phyloP scores from a whole-genome alignment of 1,140 invertebrate genomes.

The Mamestra configurata region DNA sequence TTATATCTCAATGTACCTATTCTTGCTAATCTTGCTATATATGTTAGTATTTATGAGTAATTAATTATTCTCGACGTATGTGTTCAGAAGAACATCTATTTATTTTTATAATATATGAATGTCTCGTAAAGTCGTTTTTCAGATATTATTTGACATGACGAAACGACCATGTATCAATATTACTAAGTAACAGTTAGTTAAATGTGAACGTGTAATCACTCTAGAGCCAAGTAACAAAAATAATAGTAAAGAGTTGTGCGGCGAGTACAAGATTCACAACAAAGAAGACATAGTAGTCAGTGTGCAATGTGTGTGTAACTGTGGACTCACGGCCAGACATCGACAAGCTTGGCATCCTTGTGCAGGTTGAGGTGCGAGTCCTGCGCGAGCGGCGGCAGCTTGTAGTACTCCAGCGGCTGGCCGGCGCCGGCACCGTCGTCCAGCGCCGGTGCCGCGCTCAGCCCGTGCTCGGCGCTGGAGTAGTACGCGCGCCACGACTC shows the following conservation, averaged over 20 bases:
- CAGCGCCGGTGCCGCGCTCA: conserved; percentile 78
- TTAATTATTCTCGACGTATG: not conserved
- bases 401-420: conserved; percentile 85
- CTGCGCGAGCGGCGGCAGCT: conserved; percentile 82
- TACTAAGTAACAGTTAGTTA: not conserved
- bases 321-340: conserved; percentile 85
- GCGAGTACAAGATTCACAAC: not conserved
- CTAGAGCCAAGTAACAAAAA: conserved; percentile 3
- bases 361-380: conserved; percentile 80
- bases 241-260: not conserved
- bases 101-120: not conserved
- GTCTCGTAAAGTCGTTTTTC: not conserved
- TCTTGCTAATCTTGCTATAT: not conserved
- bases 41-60: conserved; percentile 22
- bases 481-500: conserved; percentile 84
- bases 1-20: conserved; percentile 45
- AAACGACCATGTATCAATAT: not conserved
- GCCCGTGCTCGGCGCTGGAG: conserved; percentile 75
- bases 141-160: conserved; percentile 4
- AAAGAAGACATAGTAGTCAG: not conserved
- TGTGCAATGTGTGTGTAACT: too few relatives aligned
- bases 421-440: conserved; percentile 73
- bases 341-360: conserved; percentile 79
- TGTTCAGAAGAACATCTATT: not conserved
- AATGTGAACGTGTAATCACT: conserved; percentile 24